Evolutionary conservation across 2,888 invertebrate genomes (phyloP).

Genomic region (Didymodactylos carnosus): DNA sequence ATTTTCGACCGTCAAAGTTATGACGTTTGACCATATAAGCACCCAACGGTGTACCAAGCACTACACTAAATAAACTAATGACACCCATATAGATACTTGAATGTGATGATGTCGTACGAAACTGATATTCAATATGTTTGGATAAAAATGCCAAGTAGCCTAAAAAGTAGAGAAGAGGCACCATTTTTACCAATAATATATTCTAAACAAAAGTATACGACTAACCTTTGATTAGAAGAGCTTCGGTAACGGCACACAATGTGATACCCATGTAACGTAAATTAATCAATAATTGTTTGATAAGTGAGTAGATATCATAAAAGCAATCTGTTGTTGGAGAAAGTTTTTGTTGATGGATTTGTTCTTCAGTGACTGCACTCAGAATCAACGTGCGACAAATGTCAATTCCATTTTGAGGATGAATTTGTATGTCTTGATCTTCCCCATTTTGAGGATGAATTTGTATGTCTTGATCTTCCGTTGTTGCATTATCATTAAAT

Average conservation of each 20-base stretch:
- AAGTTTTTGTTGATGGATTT: too few species aligned
- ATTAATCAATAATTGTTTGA: not conserved
- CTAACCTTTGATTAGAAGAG: not conserved
- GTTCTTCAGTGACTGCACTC: too few species aligned
- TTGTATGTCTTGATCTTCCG: too few species aligned
- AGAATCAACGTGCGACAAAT: too few species aligned
- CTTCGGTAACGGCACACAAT: not conserved
- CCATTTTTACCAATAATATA: too few species aligned
- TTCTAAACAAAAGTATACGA: too few species aligned
- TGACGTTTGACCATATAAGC: slow-evolving; percentile 7
- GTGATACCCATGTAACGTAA: not conserved
- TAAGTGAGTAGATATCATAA: not conserved
- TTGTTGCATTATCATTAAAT: too few species aligned
- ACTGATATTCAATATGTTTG: slow-evolving; percentile 1
- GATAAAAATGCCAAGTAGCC: not conserved
- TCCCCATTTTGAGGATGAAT: too few species aligned
- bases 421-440: too few species aligned
- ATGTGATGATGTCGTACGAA: not conserved
- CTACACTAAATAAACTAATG: slow-evolving; percentile 7
- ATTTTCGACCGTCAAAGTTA: not conserved
- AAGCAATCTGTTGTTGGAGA: not conserved
- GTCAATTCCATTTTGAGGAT: too few species aligned
- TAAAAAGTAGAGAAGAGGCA: too few species aligned
- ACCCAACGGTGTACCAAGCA: slow-evolving; percentile 1
- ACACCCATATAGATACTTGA: not conserved